Percentiles rank a stretch among this genome's conserved stretches.
Conservation (phyloP, 1,140 invertebrate genomes). For the Planococcus citri region DNA sequence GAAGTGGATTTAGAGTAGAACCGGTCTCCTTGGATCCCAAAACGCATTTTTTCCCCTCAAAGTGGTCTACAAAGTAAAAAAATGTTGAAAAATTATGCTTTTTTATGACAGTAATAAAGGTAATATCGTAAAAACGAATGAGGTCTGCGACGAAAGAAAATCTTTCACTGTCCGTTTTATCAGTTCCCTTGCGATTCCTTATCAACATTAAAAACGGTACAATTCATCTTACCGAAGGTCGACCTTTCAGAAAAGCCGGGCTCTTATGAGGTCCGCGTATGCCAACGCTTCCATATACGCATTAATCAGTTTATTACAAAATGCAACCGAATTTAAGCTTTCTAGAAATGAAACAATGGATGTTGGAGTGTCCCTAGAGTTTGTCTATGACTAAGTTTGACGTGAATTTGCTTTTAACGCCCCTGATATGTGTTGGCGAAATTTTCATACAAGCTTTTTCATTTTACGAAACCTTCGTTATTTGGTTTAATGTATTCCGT, state of each 20-base stretch:
- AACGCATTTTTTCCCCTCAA: too few relatives aligned
- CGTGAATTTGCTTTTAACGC: slow-evolving; percentile 19
- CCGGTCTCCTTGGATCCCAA: neutral
- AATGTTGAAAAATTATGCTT: neutral
- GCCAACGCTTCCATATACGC: neutral
- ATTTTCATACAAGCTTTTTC: slow-evolving; percentile 18
- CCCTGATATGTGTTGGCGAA: slow-evolving; percentile 16
- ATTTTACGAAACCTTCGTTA: slow-evolving; percentile 13
- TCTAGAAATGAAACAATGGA: neutral
- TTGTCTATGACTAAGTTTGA: slow-evolving; percentile 15
- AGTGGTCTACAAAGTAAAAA: neutral
- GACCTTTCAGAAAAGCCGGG: neutral
- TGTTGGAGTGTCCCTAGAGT: slow-evolving; percentile 10
- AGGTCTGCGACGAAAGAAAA: neutral
- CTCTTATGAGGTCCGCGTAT: neutral
- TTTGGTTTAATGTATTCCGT: neutral
- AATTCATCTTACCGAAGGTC: slow-evolving; percentile 1
- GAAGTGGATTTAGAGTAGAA: neutral
- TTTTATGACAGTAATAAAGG: neutral
- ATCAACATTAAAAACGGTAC: slow-evolving; percentile 16
- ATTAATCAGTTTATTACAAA: slow-evolving; percentile 21
- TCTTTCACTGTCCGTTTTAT: slow-evolving; percentile 18
- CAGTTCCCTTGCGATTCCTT: slow-evolving; percentile 9
- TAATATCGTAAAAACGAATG: slow-evolving; percentile 7
- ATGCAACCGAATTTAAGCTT: slow-evolving; percentile 12